Conservation (phyloP, 2,113 vertebrate genomes). For the Pongo pygmaeus region DNA sequence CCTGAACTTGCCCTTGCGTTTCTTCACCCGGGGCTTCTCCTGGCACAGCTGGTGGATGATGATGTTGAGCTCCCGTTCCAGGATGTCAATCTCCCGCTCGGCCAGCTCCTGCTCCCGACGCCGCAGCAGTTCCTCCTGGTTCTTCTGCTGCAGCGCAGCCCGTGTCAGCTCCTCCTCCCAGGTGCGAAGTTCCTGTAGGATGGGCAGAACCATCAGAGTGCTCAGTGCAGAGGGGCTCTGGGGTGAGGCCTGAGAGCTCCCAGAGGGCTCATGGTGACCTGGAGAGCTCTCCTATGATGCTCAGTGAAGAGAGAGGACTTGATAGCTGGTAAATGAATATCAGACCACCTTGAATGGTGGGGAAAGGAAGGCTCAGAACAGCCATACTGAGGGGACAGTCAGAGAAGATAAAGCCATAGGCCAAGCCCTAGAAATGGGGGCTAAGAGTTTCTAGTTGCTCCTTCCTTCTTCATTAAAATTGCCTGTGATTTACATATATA, state of each 20-base stretch:
- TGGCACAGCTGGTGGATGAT: constrained; percentile 99
- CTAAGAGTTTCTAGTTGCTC: background rate
- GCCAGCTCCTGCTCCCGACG: constrained; percentile 96
- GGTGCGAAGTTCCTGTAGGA: constrained; percentile 92
- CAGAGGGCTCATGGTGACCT: accelerated
- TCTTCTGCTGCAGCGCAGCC: constrained; percentile 97
- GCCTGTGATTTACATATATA: background rate
- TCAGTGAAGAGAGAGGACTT: background rate
- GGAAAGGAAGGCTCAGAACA: background rate
- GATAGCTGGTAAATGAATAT: background rate
- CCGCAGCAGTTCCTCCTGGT: constrained; percentile 93
- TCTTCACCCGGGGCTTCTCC: constrained; percentile 96
- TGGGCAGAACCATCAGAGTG: accelerated
- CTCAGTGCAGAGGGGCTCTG: background rate
- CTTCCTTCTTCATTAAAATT: background rate
- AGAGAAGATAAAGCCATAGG: background rate
- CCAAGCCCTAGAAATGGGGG: background rate
- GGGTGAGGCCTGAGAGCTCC: background rate
- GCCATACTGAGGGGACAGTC: background rate
- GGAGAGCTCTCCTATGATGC: background rate
- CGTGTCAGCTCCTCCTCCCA: constrained; percentile 97
- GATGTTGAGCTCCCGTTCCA: constrained; percentile 97
- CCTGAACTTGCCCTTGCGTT: constrained; percentile 96
- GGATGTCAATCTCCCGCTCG: constrained; percentile 95
- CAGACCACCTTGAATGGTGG: background rate